Conservation (phyloP, 2,888 invertebrate species). For the Pyralis farinalis region DNA sequence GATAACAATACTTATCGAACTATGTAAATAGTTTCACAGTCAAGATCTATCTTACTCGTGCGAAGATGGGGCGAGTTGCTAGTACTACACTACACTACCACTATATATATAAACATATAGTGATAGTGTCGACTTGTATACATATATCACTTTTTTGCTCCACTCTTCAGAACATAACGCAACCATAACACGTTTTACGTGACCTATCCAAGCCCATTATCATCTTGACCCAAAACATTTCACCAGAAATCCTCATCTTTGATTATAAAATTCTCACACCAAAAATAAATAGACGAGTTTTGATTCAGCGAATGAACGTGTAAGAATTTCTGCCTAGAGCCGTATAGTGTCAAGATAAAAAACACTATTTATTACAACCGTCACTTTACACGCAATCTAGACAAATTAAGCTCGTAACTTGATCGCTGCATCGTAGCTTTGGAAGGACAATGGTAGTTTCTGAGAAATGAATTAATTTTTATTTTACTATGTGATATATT, state of each 20-base stretch:
- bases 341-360: conserved; percentile 66
- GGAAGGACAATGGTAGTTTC: conserved; percentile 43
- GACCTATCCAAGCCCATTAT: conserved; percentile 5
- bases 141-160: too few species aligned
- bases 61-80: too few species aligned
- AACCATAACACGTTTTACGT: not conserved
- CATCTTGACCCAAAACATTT: conserved; percentile 9
- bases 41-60: too few species aligned
- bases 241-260: conserved; percentile 16
- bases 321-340: conserved; percentile 72
- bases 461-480: conserved; percentile 31
- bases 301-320: conserved; percentile 67
- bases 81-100: too few species aligned
- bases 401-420: conserved; percentile 76
- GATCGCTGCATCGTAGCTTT: conserved; percentile 55
- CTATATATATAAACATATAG: too few species aligned
- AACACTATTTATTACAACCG: conserved; percentile 70
- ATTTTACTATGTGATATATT: conserved; percentile 7
- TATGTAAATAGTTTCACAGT: too few species aligned
- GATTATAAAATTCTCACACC: conserved; percentile 20
- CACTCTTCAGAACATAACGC: too few species aligned
- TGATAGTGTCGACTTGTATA: too few species aligned
- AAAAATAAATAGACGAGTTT: conserved; percentile 46
- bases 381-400: conserved; percentile 69
- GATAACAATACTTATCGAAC: too few species aligned